Conservation (phyloP, 2,113 vertebrate species). For the Alouatta palliata region DNA sequence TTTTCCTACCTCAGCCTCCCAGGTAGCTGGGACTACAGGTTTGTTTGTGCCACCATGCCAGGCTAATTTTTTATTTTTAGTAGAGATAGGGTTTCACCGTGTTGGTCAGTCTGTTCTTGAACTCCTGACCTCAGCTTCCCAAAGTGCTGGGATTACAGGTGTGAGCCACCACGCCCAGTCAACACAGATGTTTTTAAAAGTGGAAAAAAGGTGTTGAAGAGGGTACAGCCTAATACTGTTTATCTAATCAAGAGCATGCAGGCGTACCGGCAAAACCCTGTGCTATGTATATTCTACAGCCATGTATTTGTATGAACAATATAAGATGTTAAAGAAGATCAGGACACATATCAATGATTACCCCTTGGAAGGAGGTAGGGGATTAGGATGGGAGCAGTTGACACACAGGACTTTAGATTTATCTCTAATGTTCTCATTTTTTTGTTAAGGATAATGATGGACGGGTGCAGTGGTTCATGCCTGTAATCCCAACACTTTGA, state of each 20-base stretch:
- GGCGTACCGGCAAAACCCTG: background rate
- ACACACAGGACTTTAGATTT: background rate
- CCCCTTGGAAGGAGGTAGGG: background rate
- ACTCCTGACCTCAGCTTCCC: too few species aligned
- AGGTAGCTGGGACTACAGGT: too few species aligned
- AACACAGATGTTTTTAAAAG: background rate
- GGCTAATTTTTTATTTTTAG: too few species aligned
- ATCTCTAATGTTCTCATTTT: background rate
- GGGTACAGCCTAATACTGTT: background rate
- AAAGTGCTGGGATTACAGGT: too few species aligned
- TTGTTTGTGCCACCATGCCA: too few species aligned
- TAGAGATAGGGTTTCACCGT: too few species aligned
- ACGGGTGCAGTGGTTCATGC: background rate
- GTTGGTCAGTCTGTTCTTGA: too few species aligned
- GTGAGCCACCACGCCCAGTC: too few species aligned
- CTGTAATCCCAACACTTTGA: background rate
- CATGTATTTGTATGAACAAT: background rate
- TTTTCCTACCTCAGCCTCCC: too few species aligned
- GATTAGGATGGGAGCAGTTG: background rate
- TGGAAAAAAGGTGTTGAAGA: background rate
- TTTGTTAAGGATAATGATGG: background rate
- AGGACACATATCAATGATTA: background rate
- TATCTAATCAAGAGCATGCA: background rate
- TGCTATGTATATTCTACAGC: background rate
- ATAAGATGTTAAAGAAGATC: background rate